A percentile compares a stretch with the other conserved stretches of the same genome.
Evolutionary conservation across 2,888 invertebrate species (phyloP).

Genomic region (Platycheirus rosarum): DNA sequence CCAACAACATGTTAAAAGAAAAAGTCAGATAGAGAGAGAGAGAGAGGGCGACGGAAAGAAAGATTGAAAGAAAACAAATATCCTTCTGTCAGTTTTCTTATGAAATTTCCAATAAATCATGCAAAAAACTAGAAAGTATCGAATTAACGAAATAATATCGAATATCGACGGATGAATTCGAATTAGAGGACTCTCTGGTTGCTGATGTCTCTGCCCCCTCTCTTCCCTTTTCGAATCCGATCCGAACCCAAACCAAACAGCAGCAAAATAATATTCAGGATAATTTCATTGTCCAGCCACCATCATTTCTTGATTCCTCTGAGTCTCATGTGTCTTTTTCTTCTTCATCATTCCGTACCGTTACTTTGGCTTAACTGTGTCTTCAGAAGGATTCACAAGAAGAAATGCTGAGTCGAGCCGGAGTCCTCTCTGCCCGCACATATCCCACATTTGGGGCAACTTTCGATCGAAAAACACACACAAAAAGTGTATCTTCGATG

Average conservation of each 20-base stretch:
- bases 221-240: neutral
- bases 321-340: slow-evolving; percentile 48
- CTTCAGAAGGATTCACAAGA: slow-evolving; percentile 39
- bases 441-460: too few species aligned
- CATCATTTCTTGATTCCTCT: slow-evolving; percentile 37
- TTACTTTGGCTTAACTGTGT: slow-evolving; percentile 52
- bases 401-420: slow-evolving; percentile 59
- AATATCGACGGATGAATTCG: slow-evolving; percentile 75
- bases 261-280: slow-evolving; percentile 56
- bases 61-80: slow-evolving; percentile 18
- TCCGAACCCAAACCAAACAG: neutral
- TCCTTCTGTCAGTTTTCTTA: slow-evolving; percentile 61
- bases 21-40: neutral
- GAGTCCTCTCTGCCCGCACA: neutral
- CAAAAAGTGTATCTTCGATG: slow-evolving; percentile 32
- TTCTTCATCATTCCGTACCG: slow-evolving; percentile 61
- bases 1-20: neutral
- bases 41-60: neutral
- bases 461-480: neutral
- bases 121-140: slow-evolving; percentile 78
- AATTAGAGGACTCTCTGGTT: slow-evolving; percentile 42
- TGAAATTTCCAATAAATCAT: slow-evolving; percentile 73
- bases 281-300: slow-evolving; percentile 73
- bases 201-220: slow-evolving; percentile 3
- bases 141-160: slow-evolving; percentile 81